Evolutionary conservation across 2,113 vertebrate species (phyloP), one percentile per base, ranked within the genome.

Genomic region (Petaurus breviceps): DNA sequence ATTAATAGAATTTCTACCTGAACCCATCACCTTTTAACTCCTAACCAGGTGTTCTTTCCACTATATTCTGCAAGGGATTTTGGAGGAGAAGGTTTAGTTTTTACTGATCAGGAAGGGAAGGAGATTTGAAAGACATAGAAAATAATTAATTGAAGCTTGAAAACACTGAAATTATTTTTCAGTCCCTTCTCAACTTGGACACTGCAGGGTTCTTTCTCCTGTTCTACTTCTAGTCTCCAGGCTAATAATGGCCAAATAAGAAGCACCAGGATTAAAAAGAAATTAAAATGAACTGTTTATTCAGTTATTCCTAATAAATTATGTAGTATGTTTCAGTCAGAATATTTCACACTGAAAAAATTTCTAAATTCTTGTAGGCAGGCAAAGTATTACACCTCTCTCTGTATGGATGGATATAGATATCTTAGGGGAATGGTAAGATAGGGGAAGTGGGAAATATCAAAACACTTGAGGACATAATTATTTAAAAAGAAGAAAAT

Each of bases 261-360:
- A 84, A 84, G 68, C 37, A 43, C n/a, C 19, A 84, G 68, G 16
- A 84, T 84, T 77, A 77, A 77, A 77, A n/a, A 77, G 11, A 77
- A 84, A 8, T 99, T 99, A 98, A 99, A 99, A 99, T 98, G 98
- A 99, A 98, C 98, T 98, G 97, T 99, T 99, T 99, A 99, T 99
- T 99, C 99, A 99, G 99, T 99, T 99, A 99, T 99, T 99, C 99
- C 98, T 98, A 99, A 99, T 99, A 99, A 99, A 99, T 99, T 84
- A 99, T 99, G 99, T 99, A 98, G 99, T 99, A 98, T 99, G 99
- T 98, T 99, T 98, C 99, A 99, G 98, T 99, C 98, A 98, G 98
- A 98, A 98, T 98, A 98, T 98, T 98, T 98, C 98, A 99, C 99
- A 99, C 99, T 99, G 98, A 99, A 97, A 23, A 43, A 99, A 97